These are phyloP conservation scores for Caenorhabditis zanzibari DNA, from an alignment of 2,888 invertebrate genomes.

Conservation along the genomic window DNA sequence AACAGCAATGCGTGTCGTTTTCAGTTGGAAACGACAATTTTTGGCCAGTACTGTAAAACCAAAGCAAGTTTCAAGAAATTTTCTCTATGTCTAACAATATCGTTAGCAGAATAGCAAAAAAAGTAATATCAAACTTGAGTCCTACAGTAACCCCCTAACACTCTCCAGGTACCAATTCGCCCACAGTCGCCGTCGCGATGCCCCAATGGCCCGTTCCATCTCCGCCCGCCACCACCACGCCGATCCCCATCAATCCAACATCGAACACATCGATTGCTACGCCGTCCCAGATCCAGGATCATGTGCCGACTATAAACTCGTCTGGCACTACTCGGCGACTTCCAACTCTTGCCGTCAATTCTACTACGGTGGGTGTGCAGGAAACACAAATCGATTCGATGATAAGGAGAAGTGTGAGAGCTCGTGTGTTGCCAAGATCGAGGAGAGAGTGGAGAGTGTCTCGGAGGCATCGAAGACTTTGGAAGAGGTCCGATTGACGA, in stretches of 20 bases:
- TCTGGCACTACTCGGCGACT: slow-evolving; percentile 55
- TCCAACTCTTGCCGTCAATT: slow-evolving; percentile 72
- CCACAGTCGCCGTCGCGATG: slow-evolving; percentile 39
- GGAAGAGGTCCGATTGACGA: slow-evolving; percentile 45
- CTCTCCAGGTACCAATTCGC: slow-evolving; percentile 36
- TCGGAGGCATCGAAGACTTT: slow-evolving; percentile 41
- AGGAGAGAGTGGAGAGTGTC: slow-evolving; percentile 44
- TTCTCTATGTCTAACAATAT: too few species aligned
- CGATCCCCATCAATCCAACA: neutral
- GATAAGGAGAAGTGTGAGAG: slow-evolving; percentile 75
- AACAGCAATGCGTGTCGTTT: too few species aligned
- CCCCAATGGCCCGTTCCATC: slow-evolving; percentile 42
- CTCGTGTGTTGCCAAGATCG: slow-evolving; percentile 67
- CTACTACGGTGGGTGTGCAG: slow-evolving; percentile 81
- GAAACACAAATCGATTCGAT: slow-evolving; percentile 81
- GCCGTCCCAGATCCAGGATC: slow-evolving; percentile 62
- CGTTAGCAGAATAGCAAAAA: too few species aligned
- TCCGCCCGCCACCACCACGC: slow-evolving; percentile 42
- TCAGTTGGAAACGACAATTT: too few species aligned
- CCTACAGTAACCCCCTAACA: too few species aligned
- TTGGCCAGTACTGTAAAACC: too few species aligned
- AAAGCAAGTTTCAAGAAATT: too few species aligned
- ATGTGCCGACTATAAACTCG: slow-evolving; percentile 55
- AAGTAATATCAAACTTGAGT: too few species aligned
- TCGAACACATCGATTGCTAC: slow-evolving; percentile 48